These are phyloP conservation scores for Gorsachius goisagi DNA, from an alignment of 2,113 vertebrate species.

Conservation along the genomic window DNA sequence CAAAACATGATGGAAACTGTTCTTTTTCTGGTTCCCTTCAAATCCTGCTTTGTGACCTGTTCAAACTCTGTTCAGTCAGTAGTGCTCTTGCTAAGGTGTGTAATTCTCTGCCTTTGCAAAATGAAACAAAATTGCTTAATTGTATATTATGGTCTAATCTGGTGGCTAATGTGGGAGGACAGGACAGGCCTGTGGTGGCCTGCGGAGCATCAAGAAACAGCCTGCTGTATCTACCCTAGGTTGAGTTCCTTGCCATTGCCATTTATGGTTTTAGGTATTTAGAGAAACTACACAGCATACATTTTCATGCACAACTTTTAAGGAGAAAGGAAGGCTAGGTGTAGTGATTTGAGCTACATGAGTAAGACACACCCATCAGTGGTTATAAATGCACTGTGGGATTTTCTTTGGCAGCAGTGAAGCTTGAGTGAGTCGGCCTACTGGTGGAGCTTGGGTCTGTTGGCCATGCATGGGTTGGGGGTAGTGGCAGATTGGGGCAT, in stretches of 20 bases:
- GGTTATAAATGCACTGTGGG: background rate
- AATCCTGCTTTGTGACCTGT: background rate
- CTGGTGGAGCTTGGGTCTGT: background rate
- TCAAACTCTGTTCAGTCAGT: background rate
- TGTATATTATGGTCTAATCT: background rate
- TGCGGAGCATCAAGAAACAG: background rate
- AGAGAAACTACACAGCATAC: background rate
- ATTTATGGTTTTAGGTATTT: background rate
- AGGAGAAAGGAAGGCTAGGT: background rate
- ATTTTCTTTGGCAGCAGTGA: background rate
- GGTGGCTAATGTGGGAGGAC: background rate
- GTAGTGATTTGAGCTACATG: background rate
- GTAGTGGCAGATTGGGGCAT: background rate
- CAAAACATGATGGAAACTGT: background rate
- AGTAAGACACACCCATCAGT: background rate
- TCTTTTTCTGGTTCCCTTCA: background rate
- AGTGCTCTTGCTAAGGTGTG: background rate
- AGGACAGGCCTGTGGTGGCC: background rate
- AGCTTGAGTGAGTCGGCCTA: background rate
- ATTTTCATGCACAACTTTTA: background rate
- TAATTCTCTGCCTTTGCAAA: background rate
- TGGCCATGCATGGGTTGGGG: background rate
- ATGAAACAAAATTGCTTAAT: background rate
- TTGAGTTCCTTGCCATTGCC: rapidly evolving
- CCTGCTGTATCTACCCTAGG: background rate